Percentiles rank a stretch among this genome's conserved stretches.
Conservation (phyloP, 2,888 invertebrate species). For the Blomia tropicalis region DNA sequence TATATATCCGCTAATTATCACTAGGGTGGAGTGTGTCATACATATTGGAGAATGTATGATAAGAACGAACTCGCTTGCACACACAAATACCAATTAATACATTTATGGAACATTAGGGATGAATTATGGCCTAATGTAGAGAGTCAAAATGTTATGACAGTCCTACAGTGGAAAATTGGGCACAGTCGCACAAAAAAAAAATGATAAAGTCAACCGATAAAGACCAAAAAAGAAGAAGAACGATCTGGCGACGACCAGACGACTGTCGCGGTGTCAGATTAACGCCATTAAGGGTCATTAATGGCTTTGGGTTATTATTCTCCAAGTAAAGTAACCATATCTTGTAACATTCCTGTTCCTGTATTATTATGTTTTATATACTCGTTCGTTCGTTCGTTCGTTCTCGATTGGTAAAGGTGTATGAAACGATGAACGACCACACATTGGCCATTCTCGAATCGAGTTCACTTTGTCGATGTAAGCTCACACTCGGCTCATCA, state of each 20-base stretch:
- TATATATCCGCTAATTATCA: neutral
- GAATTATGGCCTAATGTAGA: conserved; percentile 4
- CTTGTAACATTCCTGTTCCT: no score
- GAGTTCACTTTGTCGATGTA: no score
- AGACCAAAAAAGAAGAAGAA: neutral
- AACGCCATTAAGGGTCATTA: conserved; percentile 13
- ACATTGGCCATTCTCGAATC: no score
- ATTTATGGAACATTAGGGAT: neutral
- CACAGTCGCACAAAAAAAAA: neutral
- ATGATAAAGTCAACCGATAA: neutral
- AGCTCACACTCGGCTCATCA: no score
- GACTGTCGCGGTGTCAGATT: conserved; percentile 8
- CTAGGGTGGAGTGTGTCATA: no score
- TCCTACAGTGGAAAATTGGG: neutral
- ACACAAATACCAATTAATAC: conserved; percentile 9
- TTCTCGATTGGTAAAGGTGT: no score
- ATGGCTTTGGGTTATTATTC: neutral
- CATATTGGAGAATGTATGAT: no score
- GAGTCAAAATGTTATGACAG: neutral
- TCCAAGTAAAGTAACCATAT: neutral
- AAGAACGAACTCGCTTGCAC: no score
- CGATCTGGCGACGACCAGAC: no score
- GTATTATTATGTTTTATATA: no score
- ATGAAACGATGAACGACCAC: no score
- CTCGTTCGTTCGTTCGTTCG: no score